Percentiles rank a stretch among this genome's conserved stretches.
These are phyloP conservation scores for Speoplatyrhinus poulsoni DNA, from an alignment of 2,113 vertebrate genomes.

Conservation along the genomic window DNA sequence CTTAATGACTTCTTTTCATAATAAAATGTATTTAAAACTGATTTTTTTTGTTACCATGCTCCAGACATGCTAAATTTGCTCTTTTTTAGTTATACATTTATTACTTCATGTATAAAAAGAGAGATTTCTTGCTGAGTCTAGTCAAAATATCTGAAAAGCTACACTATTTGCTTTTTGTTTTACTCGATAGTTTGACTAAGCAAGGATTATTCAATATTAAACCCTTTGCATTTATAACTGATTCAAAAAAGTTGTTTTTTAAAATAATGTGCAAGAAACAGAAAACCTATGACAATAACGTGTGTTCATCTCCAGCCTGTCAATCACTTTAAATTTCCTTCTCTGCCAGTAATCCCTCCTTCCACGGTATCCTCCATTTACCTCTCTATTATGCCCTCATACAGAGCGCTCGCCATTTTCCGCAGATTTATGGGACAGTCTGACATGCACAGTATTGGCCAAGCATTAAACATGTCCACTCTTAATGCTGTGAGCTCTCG, in stretches of 20 bases:
- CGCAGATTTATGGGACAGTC: constrained; percentile 73
- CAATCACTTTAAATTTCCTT: constrained; percentile 47
- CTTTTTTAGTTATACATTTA: no score
- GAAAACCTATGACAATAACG: constrained; percentile 20
- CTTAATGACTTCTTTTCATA: not conserved
- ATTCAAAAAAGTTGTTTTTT: not conserved
- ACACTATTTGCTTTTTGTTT: no score
- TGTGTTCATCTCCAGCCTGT: constrained; percentile 37
- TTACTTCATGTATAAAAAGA: not conserved
- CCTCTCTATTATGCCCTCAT: constrained; percentile 47
- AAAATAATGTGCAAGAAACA: not conserved
- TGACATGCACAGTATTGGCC: constrained; percentile 79
- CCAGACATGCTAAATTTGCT: not conserved
- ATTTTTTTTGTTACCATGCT: not conserved
- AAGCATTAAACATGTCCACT: constrained; percentile 82
- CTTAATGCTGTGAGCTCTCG: constrained; percentile 78
- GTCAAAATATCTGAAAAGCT: not conserved
- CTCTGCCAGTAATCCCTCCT: constrained; percentile 52
- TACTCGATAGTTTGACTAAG: no score
- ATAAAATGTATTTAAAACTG: no score
- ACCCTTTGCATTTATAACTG: not conserved
- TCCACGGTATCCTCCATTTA: constrained; percentile 61
- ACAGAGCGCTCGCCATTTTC: constrained; percentile 56
- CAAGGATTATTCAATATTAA: no score
- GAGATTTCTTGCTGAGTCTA: not conserved